These are phyloP conservation scores for Brenthis hecate DNA, from an alignment of 2,888 invertebrate species.

Conservation along the genomic window DNA sequence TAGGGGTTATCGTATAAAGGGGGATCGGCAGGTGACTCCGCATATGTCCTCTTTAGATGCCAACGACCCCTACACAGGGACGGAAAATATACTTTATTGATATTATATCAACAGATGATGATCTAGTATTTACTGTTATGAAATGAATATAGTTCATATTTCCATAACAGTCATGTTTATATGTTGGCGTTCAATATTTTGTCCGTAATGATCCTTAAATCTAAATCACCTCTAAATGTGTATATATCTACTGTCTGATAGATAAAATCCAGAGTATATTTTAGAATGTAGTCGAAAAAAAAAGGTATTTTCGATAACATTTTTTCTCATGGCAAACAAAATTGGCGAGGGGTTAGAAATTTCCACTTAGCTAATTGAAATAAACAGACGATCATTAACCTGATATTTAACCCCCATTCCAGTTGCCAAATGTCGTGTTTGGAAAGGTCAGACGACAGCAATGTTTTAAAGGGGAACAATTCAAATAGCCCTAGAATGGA, in stretches of 20 bases:
- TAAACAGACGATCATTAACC: conserved; percentile 38
- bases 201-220: no score
- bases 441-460: conserved; percentile 35
- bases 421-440: conserved; percentile 38
- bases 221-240: no score
- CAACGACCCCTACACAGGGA: conserved; percentile 66
- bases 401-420: conserved; percentile 37
- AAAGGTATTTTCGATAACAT: background rate
- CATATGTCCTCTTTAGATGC: conserved; percentile 77
- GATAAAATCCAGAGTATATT: background rate
- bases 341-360: conserved; percentile 24
- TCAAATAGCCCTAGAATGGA: conserved; percentile 23
- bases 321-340: conserved; percentile 6
- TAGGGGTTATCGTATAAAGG: conserved; percentile 52
- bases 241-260: no score
- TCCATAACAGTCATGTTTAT: no score
- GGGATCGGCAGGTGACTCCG: conserved; percentile 73
- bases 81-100: conserved; percentile 51
- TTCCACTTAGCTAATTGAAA: conserved; percentile 39
- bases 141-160: conserved; percentile 5
- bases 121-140: conserved; percentile 20
- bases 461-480: conserved; percentile 31
- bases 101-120: conserved; percentile 40
- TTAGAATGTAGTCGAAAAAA: background rate
- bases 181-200: no score